Percentiles rank a stretch among this genome's conserved stretches.
These are phyloP conservation scores for Bursaphelenchus okinawaensis DNA, from an alignment of 2,888 invertebrate species.

Conservation along the genomic window DNA sequence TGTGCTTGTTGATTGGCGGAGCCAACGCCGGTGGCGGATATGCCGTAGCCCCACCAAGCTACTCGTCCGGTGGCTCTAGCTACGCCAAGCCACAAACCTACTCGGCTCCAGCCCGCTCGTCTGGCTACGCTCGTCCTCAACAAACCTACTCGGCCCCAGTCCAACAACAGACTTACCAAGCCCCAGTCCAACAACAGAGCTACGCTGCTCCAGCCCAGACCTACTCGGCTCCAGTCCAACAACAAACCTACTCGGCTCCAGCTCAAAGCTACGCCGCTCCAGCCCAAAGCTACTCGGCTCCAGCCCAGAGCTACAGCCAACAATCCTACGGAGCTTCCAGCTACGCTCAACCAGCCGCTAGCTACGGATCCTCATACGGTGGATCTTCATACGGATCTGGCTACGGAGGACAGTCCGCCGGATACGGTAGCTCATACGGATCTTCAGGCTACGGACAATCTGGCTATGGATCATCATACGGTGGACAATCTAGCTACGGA, in stretches of 20 bases:
- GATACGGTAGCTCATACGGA: neutral
- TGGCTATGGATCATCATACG: neutral
- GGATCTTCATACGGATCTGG: neutral
- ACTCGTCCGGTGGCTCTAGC: neutral
- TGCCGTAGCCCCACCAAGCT: neutral
- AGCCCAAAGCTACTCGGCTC: neutral
- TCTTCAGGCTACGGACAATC: neutral
- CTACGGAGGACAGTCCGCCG: neutral
- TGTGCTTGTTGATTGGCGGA: neutral
- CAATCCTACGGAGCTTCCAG: neutral
- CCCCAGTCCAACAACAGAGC: conserved; percentile 2
- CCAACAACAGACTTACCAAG: conserved; percentile 8
- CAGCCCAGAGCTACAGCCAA: neutral
- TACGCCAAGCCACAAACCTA: conserved; percentile 3
- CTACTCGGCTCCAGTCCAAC: conserved; percentile 4
- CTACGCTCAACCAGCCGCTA: neutral
- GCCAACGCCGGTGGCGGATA: neutral
- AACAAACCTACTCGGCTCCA: conserved; percentile 9
- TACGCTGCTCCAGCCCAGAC: conserved; percentile 8
- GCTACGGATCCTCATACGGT: neutral
- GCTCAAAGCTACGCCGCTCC: neutral
- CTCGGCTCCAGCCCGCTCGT: conserved; percentile 5
- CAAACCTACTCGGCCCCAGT: conserved; percentile 7
- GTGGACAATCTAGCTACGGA: neutral
- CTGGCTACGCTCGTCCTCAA: neutral